Conservation (phyloP, 2,888 invertebrate genomes). For the Adela reaumurella region DNA sequence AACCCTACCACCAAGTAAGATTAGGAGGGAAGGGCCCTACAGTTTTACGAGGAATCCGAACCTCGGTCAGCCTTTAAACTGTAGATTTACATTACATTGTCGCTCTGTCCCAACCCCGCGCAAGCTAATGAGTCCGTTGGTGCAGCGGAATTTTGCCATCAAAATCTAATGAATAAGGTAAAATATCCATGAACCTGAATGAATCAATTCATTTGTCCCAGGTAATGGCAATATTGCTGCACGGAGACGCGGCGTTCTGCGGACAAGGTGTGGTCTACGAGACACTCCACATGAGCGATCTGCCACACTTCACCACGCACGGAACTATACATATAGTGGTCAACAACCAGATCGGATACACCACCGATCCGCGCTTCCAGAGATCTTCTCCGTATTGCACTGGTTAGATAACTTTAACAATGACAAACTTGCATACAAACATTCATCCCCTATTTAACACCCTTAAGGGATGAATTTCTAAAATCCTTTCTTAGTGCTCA, state of each 20-base stretch:
- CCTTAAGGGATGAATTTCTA: no score
- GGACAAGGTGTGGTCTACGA: constrained; percentile 69
- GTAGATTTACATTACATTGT: no score
- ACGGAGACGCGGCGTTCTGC: constrained; percentile 64
- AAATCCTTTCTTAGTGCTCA: not conserved
- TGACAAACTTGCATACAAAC: no score
- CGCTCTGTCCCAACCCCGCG: no score
- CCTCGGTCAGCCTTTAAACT: no score
- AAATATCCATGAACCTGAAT: no score
- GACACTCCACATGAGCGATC: constrained; percentile 57
- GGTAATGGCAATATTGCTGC: constrained; percentile 64
- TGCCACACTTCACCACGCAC: constrained; percentile 62
- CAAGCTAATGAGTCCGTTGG: not conserved
- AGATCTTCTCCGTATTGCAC: constrained; percentile 89
- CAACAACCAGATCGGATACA: constrained; percentile 85
- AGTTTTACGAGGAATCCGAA: no score
- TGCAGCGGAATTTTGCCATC: no score
- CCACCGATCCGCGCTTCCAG: constrained; percentile 84
- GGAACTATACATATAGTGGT: constrained; percentile 64
- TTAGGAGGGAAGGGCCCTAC: no score
- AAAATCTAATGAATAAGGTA: no score
- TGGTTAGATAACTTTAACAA: constrained; percentile 23
- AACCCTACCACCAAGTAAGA: no score
- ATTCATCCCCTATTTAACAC: no score
- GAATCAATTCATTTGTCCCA: constrained; percentile 14